These are phyloP conservation scores for Eumeta japonica DNA, from an alignment of 1,140 invertebrate genomes.

Conservation along the genomic window DNA sequence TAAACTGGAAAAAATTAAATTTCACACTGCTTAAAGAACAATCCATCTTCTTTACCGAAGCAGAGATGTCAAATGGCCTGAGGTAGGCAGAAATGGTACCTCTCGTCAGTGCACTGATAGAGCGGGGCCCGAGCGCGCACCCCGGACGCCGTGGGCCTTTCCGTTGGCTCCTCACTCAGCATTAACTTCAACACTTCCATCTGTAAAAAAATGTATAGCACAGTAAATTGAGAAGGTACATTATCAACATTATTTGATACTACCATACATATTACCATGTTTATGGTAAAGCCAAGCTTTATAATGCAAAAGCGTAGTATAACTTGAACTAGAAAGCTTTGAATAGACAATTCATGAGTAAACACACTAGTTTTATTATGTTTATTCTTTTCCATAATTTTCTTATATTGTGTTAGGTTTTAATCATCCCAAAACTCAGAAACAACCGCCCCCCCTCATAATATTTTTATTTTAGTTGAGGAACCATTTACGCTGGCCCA, in stretches of 20 bases:
- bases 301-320: no score
- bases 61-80: slow-evolving; percentile 6
- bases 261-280: neutral
- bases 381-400: neutral
- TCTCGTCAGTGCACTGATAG: slow-evolving; percentile 24
- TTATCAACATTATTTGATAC: neutral
- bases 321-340: no score
- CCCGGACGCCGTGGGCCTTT: slow-evolving; percentile 74
- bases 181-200: slow-evolving; percentile 72
- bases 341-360: no score
- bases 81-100: slow-evolving; percentile 29
- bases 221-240: slow-evolving; percentile 4
- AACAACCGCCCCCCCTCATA: neutral
- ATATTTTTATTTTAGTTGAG: no score
- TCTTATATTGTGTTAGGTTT: slow-evolving; percentile 2
- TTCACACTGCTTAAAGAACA: no score
- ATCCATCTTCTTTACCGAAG: neutral
- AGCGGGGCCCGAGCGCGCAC: slow-evolving; percentile 56
- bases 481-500: no score
- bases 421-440: neutral
- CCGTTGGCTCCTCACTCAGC: slow-evolving; percentile 69
- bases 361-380: no score
- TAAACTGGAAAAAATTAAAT: no score
- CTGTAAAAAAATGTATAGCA: slow-evolving; percentile 55
- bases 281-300: no score